Percentiles rank a stretch among this genome's conserved stretches.
These are phyloP conservation scores for Picus viridis DNA, from an alignment of 2,797 vertebrate species.

Conservation along the genomic window DNA sequence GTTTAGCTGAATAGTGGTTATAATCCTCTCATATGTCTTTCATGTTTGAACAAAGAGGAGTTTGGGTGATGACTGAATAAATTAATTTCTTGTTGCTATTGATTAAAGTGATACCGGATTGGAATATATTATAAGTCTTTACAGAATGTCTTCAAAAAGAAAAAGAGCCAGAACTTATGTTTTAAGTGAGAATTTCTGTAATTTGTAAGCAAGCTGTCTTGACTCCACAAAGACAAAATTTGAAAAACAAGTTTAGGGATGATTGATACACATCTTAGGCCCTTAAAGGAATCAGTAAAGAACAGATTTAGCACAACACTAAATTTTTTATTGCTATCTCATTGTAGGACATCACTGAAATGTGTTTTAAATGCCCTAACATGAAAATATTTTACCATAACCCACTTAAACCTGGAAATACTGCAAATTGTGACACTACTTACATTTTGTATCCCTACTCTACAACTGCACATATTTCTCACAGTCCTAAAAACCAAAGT, in stretches of 20 bases:
- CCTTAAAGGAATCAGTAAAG: not conserved
- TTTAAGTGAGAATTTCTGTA: constrained; percentile 34
- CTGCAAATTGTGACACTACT: not conserved
- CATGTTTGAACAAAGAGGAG: not conserved
- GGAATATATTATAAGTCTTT: not conserved
- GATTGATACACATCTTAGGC: not conserved
- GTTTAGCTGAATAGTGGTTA: not conserved
- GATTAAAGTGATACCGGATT: not conserved
- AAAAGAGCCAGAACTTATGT: not conserved
- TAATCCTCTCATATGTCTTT: not conserved
- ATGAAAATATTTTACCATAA: not conserved
- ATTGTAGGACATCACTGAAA: not conserved
- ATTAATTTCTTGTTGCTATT: not conserved
- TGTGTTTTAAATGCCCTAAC: not conserved
- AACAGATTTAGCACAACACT: not conserved
- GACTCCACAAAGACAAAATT: not conserved
- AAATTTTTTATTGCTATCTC: not conserved
- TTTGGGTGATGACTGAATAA: not conserved
- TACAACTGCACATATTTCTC: not conserved
- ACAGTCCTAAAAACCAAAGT: not conserved
- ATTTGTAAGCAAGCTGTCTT: not conserved
- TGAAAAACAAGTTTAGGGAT: not conserved
- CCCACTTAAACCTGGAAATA: not conserved
- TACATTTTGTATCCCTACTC: not conserved
- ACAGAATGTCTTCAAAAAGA: not conserved